Evolutionary conservation across 1,140 invertebrate species (phyloP).

Genomic region (Drosophila kohkoa): DNA sequence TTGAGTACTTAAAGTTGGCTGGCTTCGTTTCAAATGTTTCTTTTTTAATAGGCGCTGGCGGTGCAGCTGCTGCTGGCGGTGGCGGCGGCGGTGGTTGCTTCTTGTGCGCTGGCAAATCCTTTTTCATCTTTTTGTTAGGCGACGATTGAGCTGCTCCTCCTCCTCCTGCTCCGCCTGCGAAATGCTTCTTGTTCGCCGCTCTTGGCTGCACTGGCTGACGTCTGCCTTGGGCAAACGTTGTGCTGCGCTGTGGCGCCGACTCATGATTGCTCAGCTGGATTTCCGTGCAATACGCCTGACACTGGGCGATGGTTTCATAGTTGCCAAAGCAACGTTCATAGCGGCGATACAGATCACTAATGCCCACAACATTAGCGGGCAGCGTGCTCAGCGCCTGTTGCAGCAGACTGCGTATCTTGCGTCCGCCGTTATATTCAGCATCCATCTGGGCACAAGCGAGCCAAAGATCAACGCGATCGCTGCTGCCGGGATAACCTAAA

Average conservation of each 20-base stretch:
- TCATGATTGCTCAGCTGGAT: not conserved
- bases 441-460: conserved; percentile 61
- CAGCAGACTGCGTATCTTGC: conserved; percentile 34
- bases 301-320: conserved; percentile 51
- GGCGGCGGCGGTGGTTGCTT: not conserved
- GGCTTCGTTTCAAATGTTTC: not conserved
- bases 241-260: not conserved
- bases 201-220: not conserved
- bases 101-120: not conserved
- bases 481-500: conserved; percentile 62
- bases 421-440: conserved; percentile 38
- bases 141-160: too few relatives aligned
- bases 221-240: conserved; percentile 1
- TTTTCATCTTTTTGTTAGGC: not conserved
- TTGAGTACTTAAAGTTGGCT: conserved; percentile 58
- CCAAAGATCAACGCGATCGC: conserved; percentile 47
- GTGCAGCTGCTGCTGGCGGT: not conserved
- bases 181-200: not conserved
- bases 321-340: conserved; percentile 58
- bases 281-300: conserved; percentile 39
- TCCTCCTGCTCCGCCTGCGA: not conserved
- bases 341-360: conserved; percentile 53
- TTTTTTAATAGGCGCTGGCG: not conserved
- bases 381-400: conserved; percentile 29
- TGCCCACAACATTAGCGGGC: conserved; percentile 8